Conservation (phyloP, 1,140 invertebrate genomes). For the Lasaia peninsularis region DNA sequence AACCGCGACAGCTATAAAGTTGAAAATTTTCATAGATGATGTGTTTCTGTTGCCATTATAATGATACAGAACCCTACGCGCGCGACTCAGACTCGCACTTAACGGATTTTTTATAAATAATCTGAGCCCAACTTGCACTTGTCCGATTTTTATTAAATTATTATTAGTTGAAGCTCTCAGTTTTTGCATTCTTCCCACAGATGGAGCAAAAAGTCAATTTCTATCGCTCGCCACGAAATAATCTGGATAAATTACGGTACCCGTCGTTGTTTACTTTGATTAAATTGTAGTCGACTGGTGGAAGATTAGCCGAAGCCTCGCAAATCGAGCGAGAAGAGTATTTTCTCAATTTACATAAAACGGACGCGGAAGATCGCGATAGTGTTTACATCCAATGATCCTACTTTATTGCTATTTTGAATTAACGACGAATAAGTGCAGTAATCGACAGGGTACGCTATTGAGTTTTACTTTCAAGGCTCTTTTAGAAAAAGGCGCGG, state of each 20-base stretch:
- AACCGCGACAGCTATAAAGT: too few species aligned
- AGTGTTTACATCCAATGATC: constrained; percentile 51
- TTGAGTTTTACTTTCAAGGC: not conserved
- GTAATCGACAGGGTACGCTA: not conserved
- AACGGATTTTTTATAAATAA: too few species aligned
- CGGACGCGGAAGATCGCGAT: constrained; percentile 58
- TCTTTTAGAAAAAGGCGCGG: too few species aligned
- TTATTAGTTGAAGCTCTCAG: not conserved
- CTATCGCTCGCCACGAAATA: constrained; percentile 69
- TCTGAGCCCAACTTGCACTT: not conserved
- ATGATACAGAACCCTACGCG: too few species aligned
- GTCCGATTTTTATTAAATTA: not conserved
- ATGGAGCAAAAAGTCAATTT: constrained; percentile 51
- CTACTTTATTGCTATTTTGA: constrained; percentile 36
- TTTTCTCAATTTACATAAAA: constrained; percentile 74
- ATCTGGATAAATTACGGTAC: constrained; percentile 74
- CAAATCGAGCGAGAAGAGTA: constrained; percentile 71
- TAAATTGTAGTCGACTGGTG: constrained; percentile 75
- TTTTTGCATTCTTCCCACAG: constrained; percentile 2
- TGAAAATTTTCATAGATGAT: too few species aligned
- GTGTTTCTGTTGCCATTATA: too few species aligned
- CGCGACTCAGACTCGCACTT: too few species aligned
- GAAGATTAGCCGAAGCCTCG: constrained; percentile 71
- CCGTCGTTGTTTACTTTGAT: constrained; percentile 75
- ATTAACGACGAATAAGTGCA: constrained; percentile 14